A percentile compares a stretch with the other conserved stretches of the same genome.
These are phyloP conservation scores for Anguilla rostrata DNA, from an alignment of 2,113 vertebrate genomes.

Conservation along the genomic window DNA sequence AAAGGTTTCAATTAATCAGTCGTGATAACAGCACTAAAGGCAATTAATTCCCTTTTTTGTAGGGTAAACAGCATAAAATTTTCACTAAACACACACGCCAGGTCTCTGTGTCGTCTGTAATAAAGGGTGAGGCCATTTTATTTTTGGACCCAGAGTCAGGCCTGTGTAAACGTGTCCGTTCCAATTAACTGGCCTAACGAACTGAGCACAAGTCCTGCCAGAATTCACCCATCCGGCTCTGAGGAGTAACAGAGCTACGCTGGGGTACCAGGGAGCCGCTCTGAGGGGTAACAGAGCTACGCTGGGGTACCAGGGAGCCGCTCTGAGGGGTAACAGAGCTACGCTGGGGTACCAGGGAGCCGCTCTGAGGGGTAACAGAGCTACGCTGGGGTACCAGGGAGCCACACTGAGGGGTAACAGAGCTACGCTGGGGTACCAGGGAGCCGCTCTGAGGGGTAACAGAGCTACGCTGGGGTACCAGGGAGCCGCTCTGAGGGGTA, in stretches of 20 bases:
- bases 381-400: constrained; percentile 43
- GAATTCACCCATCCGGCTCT: not conserved
- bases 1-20: not conserved
- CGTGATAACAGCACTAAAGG: not conserved
- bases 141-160: not conserved
- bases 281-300: too few relatives aligned
- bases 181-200: not conserved
- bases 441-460: constrained; percentile 61
- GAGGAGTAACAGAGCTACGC: not conserved
- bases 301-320: constrained; percentile 62
- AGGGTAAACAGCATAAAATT: not conserved
- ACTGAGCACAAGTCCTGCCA: not conserved
- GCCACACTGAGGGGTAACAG: constrained; percentile 50
- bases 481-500: constrained; percentile 61
- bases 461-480: not conserved
- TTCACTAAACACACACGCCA: not conserved
- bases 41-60: not conserved
- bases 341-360: constrained; percentile 54
- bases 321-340: too few relatives aligned
- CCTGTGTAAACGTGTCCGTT: not conserved
- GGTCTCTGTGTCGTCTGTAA: not conserved
- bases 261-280: constrained; percentile 62
- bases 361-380: constrained; percentile 38
- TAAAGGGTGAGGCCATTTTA: not conserved
- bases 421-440: not conserved